A percentile compares a stretch with the other conserved stretches of the same genome.
Conservation (phyloP, 2,113 vertebrate species). For the Hippocampus guttulatus region DNA sequence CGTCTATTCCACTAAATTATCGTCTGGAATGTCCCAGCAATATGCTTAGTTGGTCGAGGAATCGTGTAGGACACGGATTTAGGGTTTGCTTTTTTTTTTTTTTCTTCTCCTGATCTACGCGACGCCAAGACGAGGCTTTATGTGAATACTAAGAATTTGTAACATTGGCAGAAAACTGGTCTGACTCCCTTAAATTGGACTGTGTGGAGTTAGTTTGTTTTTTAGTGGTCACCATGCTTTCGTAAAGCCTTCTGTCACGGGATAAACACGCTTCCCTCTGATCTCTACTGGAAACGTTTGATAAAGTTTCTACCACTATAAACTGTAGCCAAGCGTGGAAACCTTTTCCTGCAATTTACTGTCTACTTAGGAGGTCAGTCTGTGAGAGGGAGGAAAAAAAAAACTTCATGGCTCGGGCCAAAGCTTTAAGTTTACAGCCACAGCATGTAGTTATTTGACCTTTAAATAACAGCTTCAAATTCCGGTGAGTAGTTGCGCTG, state of each 20-base stretch:
- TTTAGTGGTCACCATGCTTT: constrained; percentile 27
- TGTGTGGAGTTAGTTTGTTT: constrained; percentile 26
- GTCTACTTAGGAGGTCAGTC: constrained; percentile 50
- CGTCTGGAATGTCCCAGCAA: constrained; percentile 36
- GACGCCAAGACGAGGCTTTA: constrained; percentile 28
- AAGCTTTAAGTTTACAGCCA: not conserved
- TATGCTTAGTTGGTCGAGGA: constrained; percentile 26
- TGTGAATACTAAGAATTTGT: constrained; percentile 17
- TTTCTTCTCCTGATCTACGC: not conserved
- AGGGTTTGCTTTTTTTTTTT: constrained; percentile 21
- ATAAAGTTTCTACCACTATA: constrained; percentile 60
- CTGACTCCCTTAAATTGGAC: constrained; percentile 31
- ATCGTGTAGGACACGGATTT: constrained; percentile 33
- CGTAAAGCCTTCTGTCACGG: constrained; percentile 49
- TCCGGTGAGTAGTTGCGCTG: not conserved
- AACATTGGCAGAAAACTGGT: constrained; percentile 36
- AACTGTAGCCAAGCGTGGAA: constrained; percentile 61
- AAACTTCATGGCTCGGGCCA: constrained; percentile 1
- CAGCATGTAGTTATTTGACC: not conserved
- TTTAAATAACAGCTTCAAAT: not conserved
- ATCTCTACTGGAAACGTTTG: constrained; percentile 52
- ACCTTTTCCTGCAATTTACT: constrained; percentile 67
- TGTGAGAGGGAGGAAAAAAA: constrained; percentile 20
- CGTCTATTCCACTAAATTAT: constrained; percentile 31
- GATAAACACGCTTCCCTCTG: constrained; percentile 36